phyloP scores from a whole-genome alignment of 2,797 vertebrate genomes.

The Chaunax sp. region DNA sequence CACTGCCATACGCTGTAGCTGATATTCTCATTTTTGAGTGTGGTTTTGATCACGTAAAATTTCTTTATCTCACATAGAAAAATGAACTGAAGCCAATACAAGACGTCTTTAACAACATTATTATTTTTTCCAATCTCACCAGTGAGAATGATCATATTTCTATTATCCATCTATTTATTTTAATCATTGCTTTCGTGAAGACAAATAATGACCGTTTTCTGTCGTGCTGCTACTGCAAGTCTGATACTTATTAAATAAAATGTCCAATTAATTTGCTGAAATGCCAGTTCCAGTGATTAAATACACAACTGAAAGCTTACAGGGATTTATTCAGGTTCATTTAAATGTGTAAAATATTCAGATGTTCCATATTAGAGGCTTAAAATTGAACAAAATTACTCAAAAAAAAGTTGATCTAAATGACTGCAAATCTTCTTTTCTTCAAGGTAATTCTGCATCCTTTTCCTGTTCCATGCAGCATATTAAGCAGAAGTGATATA shows the following conservation, averaged over 20 bases:
- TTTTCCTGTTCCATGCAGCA: background rate
- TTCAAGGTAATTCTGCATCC: background rate
- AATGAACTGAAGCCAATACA: background rate
- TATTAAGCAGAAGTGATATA: background rate
- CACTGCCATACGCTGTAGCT: background rate
- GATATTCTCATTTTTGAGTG: constrained; percentile 1
- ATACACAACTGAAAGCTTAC: background rate
- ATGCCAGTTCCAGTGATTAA: background rate
- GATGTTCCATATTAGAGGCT: background rate
- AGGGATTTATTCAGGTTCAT: background rate
- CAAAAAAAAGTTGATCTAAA: background rate
- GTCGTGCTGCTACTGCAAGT: background rate
- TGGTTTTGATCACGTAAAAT: background rate
- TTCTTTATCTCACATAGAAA: background rate
- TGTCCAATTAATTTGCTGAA: background rate
- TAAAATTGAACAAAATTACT: background rate
- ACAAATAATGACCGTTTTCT: background rate
- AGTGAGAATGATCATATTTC: background rate
- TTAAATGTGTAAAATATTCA: background rate
- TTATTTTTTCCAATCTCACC: background rate
- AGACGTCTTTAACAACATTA: background rate
- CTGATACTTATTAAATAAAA: background rate
- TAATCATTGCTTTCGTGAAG: background rate
- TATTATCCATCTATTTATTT: background rate
- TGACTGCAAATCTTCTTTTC: no score